Percentiles rank a stretch among this genome's conserved stretches.
Conservation (phyloP, 92 coral and sea anemone genomes). For the Epizoanthus scotinus region DNA sequence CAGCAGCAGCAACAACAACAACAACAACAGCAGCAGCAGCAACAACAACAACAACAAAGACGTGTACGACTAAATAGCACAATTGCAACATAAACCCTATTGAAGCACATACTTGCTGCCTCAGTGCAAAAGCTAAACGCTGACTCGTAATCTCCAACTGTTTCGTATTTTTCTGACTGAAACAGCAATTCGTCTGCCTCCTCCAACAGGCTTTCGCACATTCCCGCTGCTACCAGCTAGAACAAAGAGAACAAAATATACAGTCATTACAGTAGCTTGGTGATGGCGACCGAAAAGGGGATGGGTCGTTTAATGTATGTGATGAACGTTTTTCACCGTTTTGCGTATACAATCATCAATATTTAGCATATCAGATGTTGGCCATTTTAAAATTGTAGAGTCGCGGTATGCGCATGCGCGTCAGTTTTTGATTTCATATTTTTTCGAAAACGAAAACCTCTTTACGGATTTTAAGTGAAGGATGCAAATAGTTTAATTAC, state of each 20-base stretch:
- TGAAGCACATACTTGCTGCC: conserved; percentile 29
- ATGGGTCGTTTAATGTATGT: too few relatives aligned
- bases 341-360: too few relatives aligned
- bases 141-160: conserved; percentile 22
- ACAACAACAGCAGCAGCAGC: background rate
- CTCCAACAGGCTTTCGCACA: conserved; percentile 41
- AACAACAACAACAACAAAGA: background rate
- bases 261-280: too few relatives aligned
- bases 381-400: too few relatives aligned
- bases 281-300: too few relatives aligned
- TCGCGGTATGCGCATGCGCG: too few relatives aligned
- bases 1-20: background rate
- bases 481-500: too few relatives aligned
- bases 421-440: too few relatives aligned
- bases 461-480: too few relatives aligned
- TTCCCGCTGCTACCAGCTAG: conserved; percentile 32
- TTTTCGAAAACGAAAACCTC: too few relatives aligned
- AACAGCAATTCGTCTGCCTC: conserved; percentile 27
- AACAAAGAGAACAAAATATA: background rate
- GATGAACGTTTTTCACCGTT: too few relatives aligned
- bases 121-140: conserved; percentile 30
- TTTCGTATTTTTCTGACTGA: conserved; percentile 33
- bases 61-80: background rate
- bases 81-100: background rate
- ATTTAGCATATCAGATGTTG: too few relatives aligned